Conservation (phyloP, 37 sponge, comb jelly and placozoan species). For the Beroe ovata region DNA sequence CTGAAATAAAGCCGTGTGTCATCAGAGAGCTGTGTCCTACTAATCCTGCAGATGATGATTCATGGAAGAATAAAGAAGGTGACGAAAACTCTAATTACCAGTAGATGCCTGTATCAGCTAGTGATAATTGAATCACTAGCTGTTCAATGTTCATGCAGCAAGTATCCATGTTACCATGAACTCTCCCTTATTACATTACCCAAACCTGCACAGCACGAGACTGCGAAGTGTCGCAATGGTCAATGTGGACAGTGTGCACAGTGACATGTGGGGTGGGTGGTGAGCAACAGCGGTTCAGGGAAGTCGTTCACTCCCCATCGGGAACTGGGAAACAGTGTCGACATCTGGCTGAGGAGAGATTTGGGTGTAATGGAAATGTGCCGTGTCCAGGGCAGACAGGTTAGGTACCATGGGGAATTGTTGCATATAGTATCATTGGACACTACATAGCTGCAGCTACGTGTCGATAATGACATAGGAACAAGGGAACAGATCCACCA, state of each 20-base stretch:
- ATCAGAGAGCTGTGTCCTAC: not conserved
- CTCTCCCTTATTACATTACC: not conserved
- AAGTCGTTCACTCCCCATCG: not conserved
- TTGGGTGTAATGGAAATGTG: constrained; percentile 38
- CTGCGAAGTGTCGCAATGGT: constrained; percentile 37
- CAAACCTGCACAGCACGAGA: too few relatives aligned
- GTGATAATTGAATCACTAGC: too few relatives aligned
- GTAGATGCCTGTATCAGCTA: not conserved
- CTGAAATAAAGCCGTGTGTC: constrained; percentile 62
- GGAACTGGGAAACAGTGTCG: constrained; percentile 29
- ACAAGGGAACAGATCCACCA: too few relatives aligned
- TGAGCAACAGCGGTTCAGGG: constrained; percentile 38
- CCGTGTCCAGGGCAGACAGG: not conserved
- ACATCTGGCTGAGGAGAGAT: constrained; percentile 40
- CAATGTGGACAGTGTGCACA: constrained; percentile 54
- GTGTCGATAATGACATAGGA: too few relatives aligned
- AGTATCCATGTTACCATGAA: too few relatives aligned
- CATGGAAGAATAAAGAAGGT: constrained; percentile 11
- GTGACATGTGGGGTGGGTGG: constrained; percentile 49
- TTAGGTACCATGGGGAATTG: not conserved
- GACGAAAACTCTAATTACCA: not conserved
- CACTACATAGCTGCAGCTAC: too few relatives aligned
- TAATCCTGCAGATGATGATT: not conserved
- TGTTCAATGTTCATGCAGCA: too few relatives aligned
- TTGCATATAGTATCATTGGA: not conserved